Evolutionary conservation across 2,888 invertebrate species (phyloP), one percentile per base, ranked within the genome.

Genomic region (Drosophila suboccidentalis): DNA sequence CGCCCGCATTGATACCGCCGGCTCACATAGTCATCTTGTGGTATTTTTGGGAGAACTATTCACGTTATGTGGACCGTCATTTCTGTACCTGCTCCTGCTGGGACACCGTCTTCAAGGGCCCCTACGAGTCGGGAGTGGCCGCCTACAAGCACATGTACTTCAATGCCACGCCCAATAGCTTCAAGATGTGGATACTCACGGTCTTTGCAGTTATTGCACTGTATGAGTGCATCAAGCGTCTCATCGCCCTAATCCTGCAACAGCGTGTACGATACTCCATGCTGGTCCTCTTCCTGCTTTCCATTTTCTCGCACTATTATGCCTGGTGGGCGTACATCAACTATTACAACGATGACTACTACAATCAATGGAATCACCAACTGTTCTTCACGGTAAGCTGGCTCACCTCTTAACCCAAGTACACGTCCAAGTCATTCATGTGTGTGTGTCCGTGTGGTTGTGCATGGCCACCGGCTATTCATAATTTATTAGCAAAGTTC

Each of bases 91-190:
- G 96, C 91, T 95, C 95, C 11, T 96, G 96, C 90, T 96, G 96
- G 95, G 96, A 96, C 88, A 96, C 96, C 0, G 94, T 96, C 8
- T 96, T 96, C 88, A 96, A 96, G 94, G 96, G 95, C 13, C 94
- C 95, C 11, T 95, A 95, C 85, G 95, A 95, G 90, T 94, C 94
- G 29, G 95, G 95, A n/a, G 93, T 95, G 70, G 95, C 95, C 43
- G 94, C 95, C 22, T 95, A 95, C 87, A 95, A 95, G 87, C 95
- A 95, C 89, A 94, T 95, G 92, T 95, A 95, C 91, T 95, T 95
- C 91, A 95, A 95, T 91, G 95, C 95, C 46, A 95, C 95, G 13
- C 92, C 93, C 46, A 95, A 95, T 78, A 94, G 94, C 32, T 92
- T 95, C 72, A 95, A 95, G 93, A 95, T 95, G 91, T 95, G 95